Base-by-base conservation (phyloP, 2,888 invertebrate species). In the Anthophora plumipes region DNA sequence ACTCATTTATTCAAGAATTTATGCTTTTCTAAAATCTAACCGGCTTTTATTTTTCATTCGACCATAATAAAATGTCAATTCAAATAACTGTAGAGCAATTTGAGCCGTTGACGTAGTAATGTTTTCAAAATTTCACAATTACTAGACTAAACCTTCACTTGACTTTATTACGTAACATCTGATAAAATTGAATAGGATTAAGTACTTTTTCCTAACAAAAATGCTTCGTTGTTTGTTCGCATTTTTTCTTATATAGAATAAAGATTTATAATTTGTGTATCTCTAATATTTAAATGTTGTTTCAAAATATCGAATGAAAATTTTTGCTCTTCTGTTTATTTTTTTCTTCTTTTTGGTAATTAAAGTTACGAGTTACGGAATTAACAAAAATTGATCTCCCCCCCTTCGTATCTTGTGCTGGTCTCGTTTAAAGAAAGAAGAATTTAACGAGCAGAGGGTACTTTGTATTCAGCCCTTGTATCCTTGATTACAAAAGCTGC, bases 401-500 rank as follows among this genome's bases (percentile, higher is more conserved):
- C 22, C 0, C 14, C 31, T 46, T 46, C 22, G 37, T 46, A 59
- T 69, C 60, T 69, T 39, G 20, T 17, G 39, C 17, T 25, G 31
- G 39, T 22, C 60, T 60, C 52, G 22, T 70, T 70, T 41, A 22
- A 12, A 52, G 50, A 41, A 8, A 41, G 20, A 50, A 20, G 20
- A 68, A 41, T 57, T 39, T 48, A 48, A 57, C 3, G 41, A 59
- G 41, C 8, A 12, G 3, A 48, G 25, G 12, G 20, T 20, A 8
- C 9, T 71, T 54, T 55, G 54, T 37, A 69, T 69, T 52, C 70
- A 11, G 31, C 60, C 43, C 20, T 37, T 54, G 43, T n/a, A 31
- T 22, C 22, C 11, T 54, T 70, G 46, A 74, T 74, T 74, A 70
- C n/a, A 60, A 20, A 31, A 39, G 14, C 60, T 48, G 50, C 12